Conservation (phyloP, 2,888 invertebrate genomes). For the Stenotaenia linearis region DNA sequence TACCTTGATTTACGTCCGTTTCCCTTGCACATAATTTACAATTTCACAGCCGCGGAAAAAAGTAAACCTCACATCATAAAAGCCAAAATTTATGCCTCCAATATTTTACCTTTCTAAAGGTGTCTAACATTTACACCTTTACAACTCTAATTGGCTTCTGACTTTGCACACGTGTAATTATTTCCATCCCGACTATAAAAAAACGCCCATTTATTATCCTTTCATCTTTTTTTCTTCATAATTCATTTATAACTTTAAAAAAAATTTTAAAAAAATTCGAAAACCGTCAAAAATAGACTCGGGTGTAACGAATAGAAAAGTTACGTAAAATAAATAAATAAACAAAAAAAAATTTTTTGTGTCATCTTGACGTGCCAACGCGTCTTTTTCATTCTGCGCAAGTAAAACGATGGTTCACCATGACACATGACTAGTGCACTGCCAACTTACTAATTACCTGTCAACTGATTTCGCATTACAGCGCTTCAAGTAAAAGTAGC, state of each 20-base stretch:
- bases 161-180: not conserved
- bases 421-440: constrained; percentile 4
- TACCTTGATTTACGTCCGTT: not conserved
- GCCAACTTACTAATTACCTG: constrained; percentile 19
- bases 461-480: constrained; percentile 7
- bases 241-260: not conserved
- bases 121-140: constrained; percentile 10
- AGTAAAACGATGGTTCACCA: not conserved
- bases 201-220: not conserved
- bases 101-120: not conserved
- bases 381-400: not conserved
- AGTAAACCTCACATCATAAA: constrained; percentile 13
- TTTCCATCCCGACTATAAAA: not conserved
- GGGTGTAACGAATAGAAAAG: too few species aligned
- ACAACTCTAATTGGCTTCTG: constrained; percentile 11
- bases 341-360: not conserved
- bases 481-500: not conserved
- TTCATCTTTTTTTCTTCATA: not conserved
- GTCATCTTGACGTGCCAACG: not conserved
- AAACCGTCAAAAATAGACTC: too few species aligned
- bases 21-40: not conserved
- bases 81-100: not conserved
- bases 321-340: not conserved
- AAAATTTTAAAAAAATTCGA: not conserved
- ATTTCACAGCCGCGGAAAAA: not conserved